Base-by-base conservation (phyloP, 2,113 vertebrate species). In the Colossoma macropomum region DNA sequence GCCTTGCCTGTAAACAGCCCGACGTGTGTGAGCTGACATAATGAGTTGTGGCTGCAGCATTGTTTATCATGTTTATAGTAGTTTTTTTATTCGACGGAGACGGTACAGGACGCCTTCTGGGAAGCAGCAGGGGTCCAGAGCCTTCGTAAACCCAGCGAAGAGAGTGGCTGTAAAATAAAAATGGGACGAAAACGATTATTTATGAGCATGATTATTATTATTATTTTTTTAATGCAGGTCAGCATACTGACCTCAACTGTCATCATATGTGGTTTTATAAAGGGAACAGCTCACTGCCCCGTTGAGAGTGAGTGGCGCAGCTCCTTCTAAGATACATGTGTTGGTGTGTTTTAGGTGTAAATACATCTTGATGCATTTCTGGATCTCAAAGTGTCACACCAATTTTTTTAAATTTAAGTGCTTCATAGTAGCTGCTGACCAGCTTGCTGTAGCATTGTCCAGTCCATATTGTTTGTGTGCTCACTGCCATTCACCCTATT, bases 21-120 rank as follows among this genome's bases (percentile, higher is more conserved):
- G 10, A 25, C 62, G 38, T 4, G 45, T 19, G 28, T 38, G 65
- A 27, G 52, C 66, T 41, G 66, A 71, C 68, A 71, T 45, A 23
- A 45, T 71, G 68, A 71, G 68, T 71, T 71, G 68, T 70, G 68
- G 34, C 68, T 34, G 38, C n/a, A 3, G 34, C 13, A n/a, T 13
- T 70, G 68, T 71, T 71, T 45, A 45, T 71, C 68, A 71, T 71
- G 68, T 71, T 71, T 71, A 71, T 77, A 79, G 45, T 68, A 16
- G 1, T 11, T 63, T 65, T 60, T 81, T 59, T 76, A 65, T 76
- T 45, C 60, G 21, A 45, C 38, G 2, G 54, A 13, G 59, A 62
- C 4, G 25, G n/a, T n/a, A 25, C 10, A 1, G 59, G 59, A 25
- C 68, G 38, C 68, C 68, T 45, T 25, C 41, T 45, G 34, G 34